Evolutionary conservation across 1,140 invertebrate genomes (phyloP).

Genomic region (Aphelenchoides avenae): DNA sequence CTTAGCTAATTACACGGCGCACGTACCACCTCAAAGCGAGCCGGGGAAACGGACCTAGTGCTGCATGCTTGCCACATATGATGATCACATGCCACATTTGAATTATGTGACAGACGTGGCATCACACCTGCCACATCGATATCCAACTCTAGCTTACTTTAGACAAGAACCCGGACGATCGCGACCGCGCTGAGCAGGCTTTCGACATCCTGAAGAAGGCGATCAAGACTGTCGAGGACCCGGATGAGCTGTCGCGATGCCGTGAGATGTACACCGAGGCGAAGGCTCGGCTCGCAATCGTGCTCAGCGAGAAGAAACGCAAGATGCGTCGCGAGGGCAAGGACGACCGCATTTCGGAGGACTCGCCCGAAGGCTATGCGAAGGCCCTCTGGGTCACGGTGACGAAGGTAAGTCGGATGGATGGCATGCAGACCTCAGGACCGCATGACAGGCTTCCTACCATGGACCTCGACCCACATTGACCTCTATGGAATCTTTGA

Average conservation of each 20-base stretch:
- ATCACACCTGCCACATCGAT: too few species aligned
- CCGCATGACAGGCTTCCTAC: too few species aligned
- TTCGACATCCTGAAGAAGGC: slow-evolving; percentile 93
- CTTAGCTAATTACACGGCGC: too few species aligned
- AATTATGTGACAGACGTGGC: too few species aligned
- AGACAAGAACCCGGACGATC: slow-evolving; percentile 94
- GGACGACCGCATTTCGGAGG: slow-evolving; percentile 77
- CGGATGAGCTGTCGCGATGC: slow-evolving; percentile 85
- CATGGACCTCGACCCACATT: too few species aligned
- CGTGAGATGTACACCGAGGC: slow-evolving; percentile 95
- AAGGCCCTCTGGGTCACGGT: slow-evolving; percentile 51
- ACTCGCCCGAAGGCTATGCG: slow-evolving; percentile 62
- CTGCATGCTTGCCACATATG: too few species aligned
- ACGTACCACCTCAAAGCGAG: too few species aligned
- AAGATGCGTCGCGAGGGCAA: slow-evolving; percentile 88
- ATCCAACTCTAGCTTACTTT: too few species aligned
- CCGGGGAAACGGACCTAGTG: too few species aligned
- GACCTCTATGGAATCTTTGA: too few species aligned
- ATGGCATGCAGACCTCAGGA: too few species aligned
- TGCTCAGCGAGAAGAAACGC: slow-evolving; percentile 89
- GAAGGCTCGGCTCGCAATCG: slow-evolving; percentile 83
- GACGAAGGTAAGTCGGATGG: slow-evolving; percentile 46
- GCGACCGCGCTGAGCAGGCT: slow-evolving; percentile 80
- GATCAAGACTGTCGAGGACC: slow-evolving; percentile 91
- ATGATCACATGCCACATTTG: too few species aligned